phyloP scores from a whole-genome alignment of 2,113 vertebrate species.

The Struthio camelus region DNA sequence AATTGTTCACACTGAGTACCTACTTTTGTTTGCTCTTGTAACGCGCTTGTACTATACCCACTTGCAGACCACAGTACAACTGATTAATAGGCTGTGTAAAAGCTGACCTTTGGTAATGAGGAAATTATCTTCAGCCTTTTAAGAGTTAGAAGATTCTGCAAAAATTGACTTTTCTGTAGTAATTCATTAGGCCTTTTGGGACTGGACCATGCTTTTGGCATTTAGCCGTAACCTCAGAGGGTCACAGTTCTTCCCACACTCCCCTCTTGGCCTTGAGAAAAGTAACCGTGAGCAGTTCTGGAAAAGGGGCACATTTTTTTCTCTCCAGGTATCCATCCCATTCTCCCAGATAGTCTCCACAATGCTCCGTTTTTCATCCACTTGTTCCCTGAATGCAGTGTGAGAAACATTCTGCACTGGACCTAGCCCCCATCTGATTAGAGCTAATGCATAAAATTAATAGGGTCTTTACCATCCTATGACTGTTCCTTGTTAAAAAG shows the following conservation, averaged over 20 bases:
- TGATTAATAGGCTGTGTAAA: not conserved
- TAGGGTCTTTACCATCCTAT: not conserved
- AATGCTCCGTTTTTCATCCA: accelerated
- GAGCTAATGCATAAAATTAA: not conserved
- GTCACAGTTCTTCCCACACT: accelerated
- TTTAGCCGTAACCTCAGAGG: not conserved
- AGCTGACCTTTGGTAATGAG: not conserved
- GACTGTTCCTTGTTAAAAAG: not conserved
- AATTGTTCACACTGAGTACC: not conserved
- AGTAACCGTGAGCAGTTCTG: not conserved
- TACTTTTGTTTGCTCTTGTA: not conserved
- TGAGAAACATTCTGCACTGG: not conserved
- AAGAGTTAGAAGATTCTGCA: accelerated
- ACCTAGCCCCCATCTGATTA: not conserved
- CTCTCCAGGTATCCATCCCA: not conserved
- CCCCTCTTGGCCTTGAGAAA: not conserved
- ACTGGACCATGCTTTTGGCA: not conserved
- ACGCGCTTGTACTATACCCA: not conserved
- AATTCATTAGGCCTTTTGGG: not conserved
- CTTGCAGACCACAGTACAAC: not conserved
- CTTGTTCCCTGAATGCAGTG: not conserved
- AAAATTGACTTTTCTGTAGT: not conserved
- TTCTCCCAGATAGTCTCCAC: not conserved
- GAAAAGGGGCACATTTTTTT: not conserved
- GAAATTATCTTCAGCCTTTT: not conserved